These are phyloP conservation scores for Hirudinaria manillensis DNA, from an alignment of 2,888 invertebrate genomes.

Conservation along the genomic window DNA sequence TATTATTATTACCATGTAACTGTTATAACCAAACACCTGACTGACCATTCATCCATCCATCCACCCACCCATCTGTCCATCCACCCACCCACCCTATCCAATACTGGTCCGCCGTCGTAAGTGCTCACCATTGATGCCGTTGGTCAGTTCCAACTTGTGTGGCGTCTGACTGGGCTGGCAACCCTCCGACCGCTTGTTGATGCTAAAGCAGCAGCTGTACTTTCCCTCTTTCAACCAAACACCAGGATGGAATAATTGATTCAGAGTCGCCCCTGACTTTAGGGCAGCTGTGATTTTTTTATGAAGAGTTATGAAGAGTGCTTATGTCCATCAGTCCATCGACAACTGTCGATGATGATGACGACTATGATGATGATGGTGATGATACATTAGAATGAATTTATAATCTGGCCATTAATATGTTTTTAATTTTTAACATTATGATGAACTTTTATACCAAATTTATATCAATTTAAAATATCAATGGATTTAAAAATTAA, in stretches of 20 bases:
- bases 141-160: not conserved
- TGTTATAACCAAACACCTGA: too few species aligned
- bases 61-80: too few species aligned
- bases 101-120: too few species aligned
- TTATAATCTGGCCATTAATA: not conserved
- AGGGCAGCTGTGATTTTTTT: slow-evolving; percentile 4
- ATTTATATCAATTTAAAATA: not conserved
- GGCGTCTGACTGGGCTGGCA: not conserved
- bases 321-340: too few species aligned
- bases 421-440: not conserved
- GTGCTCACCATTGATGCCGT: not conserved
- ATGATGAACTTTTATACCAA: not conserved
- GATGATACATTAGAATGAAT: not conserved
- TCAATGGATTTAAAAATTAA: too few species aligned
- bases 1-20: too few species aligned
- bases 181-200: slow-evolving; percentile 31
- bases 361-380: too few species aligned
- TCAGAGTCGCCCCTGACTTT: slow-evolving; percentile 19
- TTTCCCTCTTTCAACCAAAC: slow-evolving; percentile 28
- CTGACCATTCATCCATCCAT: too few species aligned
- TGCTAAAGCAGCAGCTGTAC: slow-evolving; percentile 34
- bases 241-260: slow-evolving; percentile 28
- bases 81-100: too few species aligned
- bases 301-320: not conserved
- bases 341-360: too few species aligned